phyloP scores from a whole-genome alignment of 2,113 vertebrate genomes.

The Aptenodytes forsteri region DNA sequence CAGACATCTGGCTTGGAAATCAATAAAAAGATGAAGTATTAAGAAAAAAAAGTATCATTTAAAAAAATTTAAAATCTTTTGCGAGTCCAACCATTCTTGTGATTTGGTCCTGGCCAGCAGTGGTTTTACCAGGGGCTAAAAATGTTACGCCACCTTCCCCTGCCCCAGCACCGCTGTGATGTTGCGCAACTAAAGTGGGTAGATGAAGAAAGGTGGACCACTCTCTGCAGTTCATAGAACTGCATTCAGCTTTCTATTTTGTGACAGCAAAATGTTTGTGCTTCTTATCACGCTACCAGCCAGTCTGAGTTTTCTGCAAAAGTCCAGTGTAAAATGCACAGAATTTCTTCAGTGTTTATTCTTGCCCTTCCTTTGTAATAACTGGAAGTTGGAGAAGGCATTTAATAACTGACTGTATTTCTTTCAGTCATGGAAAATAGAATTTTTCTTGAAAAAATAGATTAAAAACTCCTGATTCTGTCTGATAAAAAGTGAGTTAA shows the following conservation, averaged over 20 bases:
- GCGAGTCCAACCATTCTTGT: background rate
- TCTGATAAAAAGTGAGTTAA: background rate
- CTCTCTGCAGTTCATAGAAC: background rate
- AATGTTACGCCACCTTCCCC: background rate
- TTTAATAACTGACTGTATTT: slow-evolving; percentile 1
- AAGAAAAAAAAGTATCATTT: background rate
- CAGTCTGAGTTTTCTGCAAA: background rate
- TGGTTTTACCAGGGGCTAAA: background rate
- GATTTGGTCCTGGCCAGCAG: background rate
- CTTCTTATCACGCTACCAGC: background rate
- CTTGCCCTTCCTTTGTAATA: background rate
- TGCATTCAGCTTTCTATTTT: background rate
- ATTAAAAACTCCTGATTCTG: background rate
- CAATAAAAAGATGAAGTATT: background rate
- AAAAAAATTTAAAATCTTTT: background rate
- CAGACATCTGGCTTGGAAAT: background rate
- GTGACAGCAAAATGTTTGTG: background rate
- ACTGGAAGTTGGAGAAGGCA: background rate
- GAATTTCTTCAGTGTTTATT: background rate
- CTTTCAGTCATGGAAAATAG: background rate
- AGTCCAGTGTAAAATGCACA: background rate
- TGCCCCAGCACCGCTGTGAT: background rate
- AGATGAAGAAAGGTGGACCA: background rate
- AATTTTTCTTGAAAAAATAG: background rate
- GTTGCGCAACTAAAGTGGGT: background rate